Percentiles rank a stretch among this genome's conserved stretches.
phyloP scores from a whole-genome alignment of 2,888 invertebrate genomes.

The Cryptops parisi region DNA sequence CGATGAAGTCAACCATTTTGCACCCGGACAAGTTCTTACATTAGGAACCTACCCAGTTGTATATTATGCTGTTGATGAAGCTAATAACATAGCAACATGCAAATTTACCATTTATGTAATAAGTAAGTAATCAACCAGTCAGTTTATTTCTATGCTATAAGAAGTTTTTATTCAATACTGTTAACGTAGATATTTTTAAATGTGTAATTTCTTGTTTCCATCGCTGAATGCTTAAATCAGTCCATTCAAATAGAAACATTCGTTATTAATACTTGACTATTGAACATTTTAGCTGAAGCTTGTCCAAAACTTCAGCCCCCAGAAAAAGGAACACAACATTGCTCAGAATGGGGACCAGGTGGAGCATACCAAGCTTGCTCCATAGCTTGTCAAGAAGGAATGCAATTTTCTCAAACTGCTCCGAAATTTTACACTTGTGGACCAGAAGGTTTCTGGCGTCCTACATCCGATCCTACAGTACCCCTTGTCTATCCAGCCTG shows the following conservation, averaged over 20 bases:
- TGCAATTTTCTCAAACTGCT: constrained; percentile 81
- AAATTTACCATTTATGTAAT: constrained; percentile 80
- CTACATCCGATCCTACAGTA: constrained; percentile 60
- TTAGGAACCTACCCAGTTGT: constrained; percentile 42
- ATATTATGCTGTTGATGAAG: constrained; percentile 83
- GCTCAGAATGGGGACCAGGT: constrained; percentile 92
- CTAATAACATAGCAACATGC: constrained; percentile 81
- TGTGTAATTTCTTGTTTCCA: background rate
- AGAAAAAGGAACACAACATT: constrained; percentile 76
- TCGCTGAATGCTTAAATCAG: no score
- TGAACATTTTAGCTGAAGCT: constrained; percentile 53
- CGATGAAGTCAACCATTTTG: constrained; percentile 69
- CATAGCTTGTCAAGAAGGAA: constrained; percentile 60
- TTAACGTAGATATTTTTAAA: background rate
- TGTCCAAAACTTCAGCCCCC: constrained; percentile 81
- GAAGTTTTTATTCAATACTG: background rate
- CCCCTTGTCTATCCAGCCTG: constrained; percentile 83
- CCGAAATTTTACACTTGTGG: constrained; percentile 96
- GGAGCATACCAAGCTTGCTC: constrained; percentile 93
- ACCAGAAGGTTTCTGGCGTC: constrained; percentile 96
- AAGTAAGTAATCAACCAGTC: no score
- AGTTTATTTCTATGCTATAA: background rate
- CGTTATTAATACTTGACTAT: background rate
- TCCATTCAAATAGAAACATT: no score
- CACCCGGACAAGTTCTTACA: constrained; percentile 50